Base-by-base conservation (phyloP, 2,888 invertebrate species). In the Nymphalis urticae region DNA sequence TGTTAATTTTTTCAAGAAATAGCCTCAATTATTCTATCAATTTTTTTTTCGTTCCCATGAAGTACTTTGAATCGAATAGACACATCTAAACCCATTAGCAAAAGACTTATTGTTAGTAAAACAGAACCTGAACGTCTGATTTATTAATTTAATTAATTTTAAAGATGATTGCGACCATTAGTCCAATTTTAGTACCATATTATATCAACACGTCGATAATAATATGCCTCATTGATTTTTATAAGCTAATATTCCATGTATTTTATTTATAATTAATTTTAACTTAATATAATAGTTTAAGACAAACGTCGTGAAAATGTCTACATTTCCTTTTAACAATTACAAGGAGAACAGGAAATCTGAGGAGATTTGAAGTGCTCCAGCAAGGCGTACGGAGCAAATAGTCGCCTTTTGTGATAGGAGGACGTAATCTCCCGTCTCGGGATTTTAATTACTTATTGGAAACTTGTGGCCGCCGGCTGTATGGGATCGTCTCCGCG, bases 381-480 rank as follows among this genome's bases (percentile, higher is more conserved):
- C 79, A 76, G 71, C 79, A 78, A 80, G 82, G 83, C 84, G 83
- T 75, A 79, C 78, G 76, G 80, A 82, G 84, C 85, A 91, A 92
- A 91, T 84, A 90, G 82, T 81, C 81, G 77, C 76, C 81, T 82
- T 84, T 82, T 83, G 85, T 89, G 89, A 82, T 81, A 84, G 84
- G 75, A 82, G 80, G 77, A 80, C 80, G 88, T 90, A 89, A 90
- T 90, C 87, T 84, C 79, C 32, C 82, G 85, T 88, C 89, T 88
- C 82, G 82, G 82, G 90, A 88, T 92, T 92, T 92, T 92, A 92
- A 92, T 92, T 91, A 90, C 92, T 90, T 90, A 90, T 92, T 87
- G 92, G 92, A 91, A 90, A 92, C 86, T 91, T 90, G 91, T 86
- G 89, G 89, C 92, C 90, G 88, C 87, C 83, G 91, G 92, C 90